Evolutionary conservation across 2,113 vertebrate species (phyloP), one percentile per base, ranked within the genome.

Genomic region (Ophthalmotilapia sp.): DNA sequence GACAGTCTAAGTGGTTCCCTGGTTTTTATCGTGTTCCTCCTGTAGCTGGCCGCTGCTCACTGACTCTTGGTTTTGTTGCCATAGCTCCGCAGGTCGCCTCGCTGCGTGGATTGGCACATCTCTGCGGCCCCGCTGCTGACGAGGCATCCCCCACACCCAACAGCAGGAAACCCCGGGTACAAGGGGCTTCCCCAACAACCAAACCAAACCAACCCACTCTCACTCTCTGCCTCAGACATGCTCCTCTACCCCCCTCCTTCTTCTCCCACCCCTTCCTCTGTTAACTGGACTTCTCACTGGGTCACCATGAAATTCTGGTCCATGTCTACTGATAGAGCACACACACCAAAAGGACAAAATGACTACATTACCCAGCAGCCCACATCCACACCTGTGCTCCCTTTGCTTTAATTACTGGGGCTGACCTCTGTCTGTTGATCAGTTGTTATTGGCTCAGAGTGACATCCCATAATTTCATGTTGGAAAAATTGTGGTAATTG

Each of bases 271-370:
- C 93, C 29, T 94, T 88, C 94, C 84, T 62, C 60, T 84, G 65
- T 95, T 93, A 93, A 95, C 93, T 89, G 95, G 91, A 94, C 91
- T 88, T 88, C 77, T 90, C 84, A 88, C 95, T 88, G 96, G 95
- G 93, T 93, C 87, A 89, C 88, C 90, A 88, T 94, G 95, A 97
- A 97, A 96, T 91, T 94, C 93, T 97, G 96, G 95, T 96, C 93
- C 90, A 89, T 91, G 90, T 94, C 88, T 85, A 33, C 17, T 54
- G 6, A 21, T 62, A 10, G 49, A 90, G 58, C 88, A 29, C 36
- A 68, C 79, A 79, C 21, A 45, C 36, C 75, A 70, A 84, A 89
- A 90, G 62, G 40, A 85, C 38, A 82, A 79, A 89, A 83, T 3
- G 33, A 79, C 80, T 65, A 42, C 70, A 82, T 77, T 82, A 88